Base-by-base conservation (phyloP, 2,888 invertebrate genomes). In the Diploptera punctata region DNA sequence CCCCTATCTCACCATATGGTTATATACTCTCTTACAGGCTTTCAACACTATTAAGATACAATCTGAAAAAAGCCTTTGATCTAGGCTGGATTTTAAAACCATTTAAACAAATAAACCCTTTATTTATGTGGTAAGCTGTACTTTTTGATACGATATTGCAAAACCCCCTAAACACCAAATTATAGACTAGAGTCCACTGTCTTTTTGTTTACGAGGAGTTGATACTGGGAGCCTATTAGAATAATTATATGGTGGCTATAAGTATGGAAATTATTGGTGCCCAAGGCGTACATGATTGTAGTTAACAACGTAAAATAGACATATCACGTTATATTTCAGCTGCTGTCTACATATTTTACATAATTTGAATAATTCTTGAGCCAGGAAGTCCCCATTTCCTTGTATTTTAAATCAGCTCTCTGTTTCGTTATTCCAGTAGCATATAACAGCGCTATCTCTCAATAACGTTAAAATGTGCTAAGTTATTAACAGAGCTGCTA, bases 201-300 rank as follows among this genome's bases (percentile, higher is more conserved):
- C 47, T 47, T 29, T 44, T 47, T 44, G 16, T 65, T 65, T 65
- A 65, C 65, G 65, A 65, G n/a, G 47, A 65, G 44, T 19, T 65
- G 47, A 47, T 44, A 47, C 38, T 26, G n/a, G 65, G 47, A 65
- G 44, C 26, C 65, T 47, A 65, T 65, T 65, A 65, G 29, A 65
- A 65, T 65, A 65, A 65, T 65, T 44, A 65, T 65, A 65, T 47
- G 38, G 65, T 29, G 44, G 44, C 31, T 33, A n/a, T 65, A 44
- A 47, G 47, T 65, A 65, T 65, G 65, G 47, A 65, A 47, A 65
- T 65, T 65, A 21, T 65, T 44, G 26, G 21, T 44, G 47, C 65
- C 18, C 26, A 29, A 26, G 65, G 65, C 26, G 2, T 26, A 13
- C 31, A 31, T 26, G 57, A 57, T 29, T 3, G 18, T 24, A 52